phyloP scores from a whole-genome alignment of 2,113 vertebrate species.

The Egretta garzetta region DNA sequence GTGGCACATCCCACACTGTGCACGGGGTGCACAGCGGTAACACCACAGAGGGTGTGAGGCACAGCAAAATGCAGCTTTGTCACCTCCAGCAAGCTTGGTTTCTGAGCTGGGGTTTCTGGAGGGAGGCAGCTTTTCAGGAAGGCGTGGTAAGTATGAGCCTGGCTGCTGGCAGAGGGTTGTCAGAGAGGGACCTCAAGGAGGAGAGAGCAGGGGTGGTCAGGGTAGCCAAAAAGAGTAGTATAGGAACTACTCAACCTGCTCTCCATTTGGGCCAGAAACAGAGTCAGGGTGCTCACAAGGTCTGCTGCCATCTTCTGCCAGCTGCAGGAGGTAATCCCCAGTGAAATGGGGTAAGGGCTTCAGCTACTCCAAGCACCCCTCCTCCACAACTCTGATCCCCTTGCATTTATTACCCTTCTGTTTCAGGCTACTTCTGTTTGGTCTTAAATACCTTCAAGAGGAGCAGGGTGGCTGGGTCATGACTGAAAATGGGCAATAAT shows the following conservation, averaged over 20 bases:
- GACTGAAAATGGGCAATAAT: neutral
- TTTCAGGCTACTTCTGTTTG: neutral
- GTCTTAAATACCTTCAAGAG: neutral
- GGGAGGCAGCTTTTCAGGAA: neutral
- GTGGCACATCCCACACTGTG: neutral
- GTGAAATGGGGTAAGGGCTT: neutral
- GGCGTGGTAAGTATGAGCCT: neutral
- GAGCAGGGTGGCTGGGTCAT: neutral
- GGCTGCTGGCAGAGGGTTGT: neutral
- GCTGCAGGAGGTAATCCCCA: neutral
- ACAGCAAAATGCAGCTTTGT: neutral
- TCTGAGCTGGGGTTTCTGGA: neutral
- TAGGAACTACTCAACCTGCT: neutral
- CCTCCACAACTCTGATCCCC: neutral
- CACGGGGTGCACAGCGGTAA: rapidly evolving
- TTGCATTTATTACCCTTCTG: neutral
- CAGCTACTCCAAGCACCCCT: neutral
- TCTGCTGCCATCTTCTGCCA: neutral
- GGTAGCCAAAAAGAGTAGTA: neutral
- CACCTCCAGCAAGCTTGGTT: rapidly evolving
- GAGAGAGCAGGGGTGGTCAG: neutral
- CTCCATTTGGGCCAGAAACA: neutral
- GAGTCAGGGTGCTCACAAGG: neutral
- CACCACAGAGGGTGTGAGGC: rapidly evolving
- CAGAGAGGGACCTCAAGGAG: neutral